Evolutionary conservation across 2,888 invertebrate species (phyloP).

Genomic region (Julus scandinavius): DNA sequence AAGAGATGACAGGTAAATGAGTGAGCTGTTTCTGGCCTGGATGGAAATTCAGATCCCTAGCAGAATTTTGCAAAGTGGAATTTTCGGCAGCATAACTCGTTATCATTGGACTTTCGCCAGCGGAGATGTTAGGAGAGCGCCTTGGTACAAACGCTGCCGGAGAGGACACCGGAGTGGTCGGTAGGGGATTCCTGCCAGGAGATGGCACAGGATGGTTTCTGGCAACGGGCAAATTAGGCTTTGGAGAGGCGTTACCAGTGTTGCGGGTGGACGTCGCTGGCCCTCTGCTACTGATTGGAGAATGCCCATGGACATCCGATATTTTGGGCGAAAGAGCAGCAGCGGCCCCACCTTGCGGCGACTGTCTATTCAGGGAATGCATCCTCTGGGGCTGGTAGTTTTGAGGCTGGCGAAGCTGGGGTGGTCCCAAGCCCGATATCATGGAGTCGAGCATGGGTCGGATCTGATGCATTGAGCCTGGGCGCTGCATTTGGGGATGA

Average conservation of each 20-base stretch:
- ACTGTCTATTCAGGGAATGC: slow-evolving; percentile 49
- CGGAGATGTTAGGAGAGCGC: slow-evolving; percentile 50
- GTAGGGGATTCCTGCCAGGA: not conserved
- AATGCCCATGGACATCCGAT: slow-evolving; percentile 30
- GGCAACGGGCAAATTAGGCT: slow-evolving; percentile 17
- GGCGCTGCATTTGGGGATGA: slow-evolving; percentile 38
- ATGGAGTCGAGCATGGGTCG: not conserved
- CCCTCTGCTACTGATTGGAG: slow-evolving; percentile 12
- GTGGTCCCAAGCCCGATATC: slow-evolving; percentile 24
- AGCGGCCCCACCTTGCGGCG: slow-evolving; percentile 27
- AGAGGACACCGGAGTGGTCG: slow-evolving; percentile 49
- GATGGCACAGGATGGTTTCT: slow-evolving; percentile 45
- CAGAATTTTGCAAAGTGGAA: not conserved
- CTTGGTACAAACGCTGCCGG: slow-evolving; percentile 53
- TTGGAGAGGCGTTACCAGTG: slow-evolving; percentile 45
- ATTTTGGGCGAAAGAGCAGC: slow-evolving; percentile 45
- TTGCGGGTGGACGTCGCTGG: not conserved
- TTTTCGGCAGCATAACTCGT: slow-evolving; percentile 41
- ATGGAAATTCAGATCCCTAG: slow-evolving; percentile 31
- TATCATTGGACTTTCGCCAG: slow-evolving; percentile 40
- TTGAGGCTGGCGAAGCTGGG: slow-evolving; percentile 23
- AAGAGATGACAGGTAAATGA: slow-evolving; percentile 33
- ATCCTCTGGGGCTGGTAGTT: slow-evolving; percentile 41
- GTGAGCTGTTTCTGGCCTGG: slow-evolving; percentile 52
- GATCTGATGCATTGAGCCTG: slow-evolving; percentile 44